These are phyloP conservation scores for Drosophila tropicalis DNA, from an alignment of 1,140 invertebrate species.

Conservation along the genomic window DNA sequence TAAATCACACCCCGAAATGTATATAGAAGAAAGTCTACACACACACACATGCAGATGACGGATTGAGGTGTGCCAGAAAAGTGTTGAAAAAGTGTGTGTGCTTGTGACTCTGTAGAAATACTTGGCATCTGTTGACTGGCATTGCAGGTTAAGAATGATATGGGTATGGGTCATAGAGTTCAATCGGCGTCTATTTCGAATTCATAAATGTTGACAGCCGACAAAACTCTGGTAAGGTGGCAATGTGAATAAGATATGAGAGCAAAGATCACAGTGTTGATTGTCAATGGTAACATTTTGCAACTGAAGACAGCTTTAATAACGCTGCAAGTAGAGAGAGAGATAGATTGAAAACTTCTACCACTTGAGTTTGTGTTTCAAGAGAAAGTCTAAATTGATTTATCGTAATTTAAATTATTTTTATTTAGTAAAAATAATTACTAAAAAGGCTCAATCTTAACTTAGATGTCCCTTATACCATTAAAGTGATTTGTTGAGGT, in stretches of 20 bases:
- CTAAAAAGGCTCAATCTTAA: no score
- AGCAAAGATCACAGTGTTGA: not conserved
- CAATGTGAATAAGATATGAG: not conserved
- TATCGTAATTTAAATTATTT: no score
- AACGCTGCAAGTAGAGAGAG: no score
- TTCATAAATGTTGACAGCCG: conserved; percentile 4
- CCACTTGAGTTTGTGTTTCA: no score
- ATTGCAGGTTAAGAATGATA: conserved; percentile 8
- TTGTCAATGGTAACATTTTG: not conserved
- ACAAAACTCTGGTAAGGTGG: not conserved
- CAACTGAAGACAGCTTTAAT: no score
- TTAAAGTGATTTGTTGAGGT: no score
- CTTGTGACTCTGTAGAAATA: not conserved
- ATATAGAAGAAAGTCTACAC: conserved; percentile 2
- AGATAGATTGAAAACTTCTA: no score
- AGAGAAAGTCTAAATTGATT: no score
- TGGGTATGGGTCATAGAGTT: conserved; percentile 9
- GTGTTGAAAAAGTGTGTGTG: conserved; percentile 3
- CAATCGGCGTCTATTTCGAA: conserved; percentile 11
- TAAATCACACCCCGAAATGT: conserved; percentile 8
- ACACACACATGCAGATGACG: not conserved
- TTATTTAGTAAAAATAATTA: no score
- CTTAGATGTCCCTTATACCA: no score
- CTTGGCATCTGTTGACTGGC: conserved; percentile 1
- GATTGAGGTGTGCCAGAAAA: conserved; percentile 7